Evolutionary conservation across 1,140 invertebrate species (phyloP), one percentile per base, ranked within the genome.

Genomic region (Whitmania pigra): DNA sequence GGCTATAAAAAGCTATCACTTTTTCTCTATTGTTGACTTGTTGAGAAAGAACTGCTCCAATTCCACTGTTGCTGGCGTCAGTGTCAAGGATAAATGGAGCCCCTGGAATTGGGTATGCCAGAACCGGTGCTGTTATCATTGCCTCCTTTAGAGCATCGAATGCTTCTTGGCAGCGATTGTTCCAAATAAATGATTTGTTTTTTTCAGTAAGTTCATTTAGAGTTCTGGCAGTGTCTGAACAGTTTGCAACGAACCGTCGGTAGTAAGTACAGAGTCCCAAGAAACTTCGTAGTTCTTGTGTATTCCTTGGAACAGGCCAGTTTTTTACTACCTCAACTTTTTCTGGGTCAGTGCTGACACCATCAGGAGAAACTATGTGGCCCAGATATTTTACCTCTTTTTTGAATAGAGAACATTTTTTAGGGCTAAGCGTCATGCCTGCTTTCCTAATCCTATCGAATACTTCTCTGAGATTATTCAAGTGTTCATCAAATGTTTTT

Each of bases 11-110:
- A 4, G 22, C n/a, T 20, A 69, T 36, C 6, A 69, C 68, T 18
- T 20, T n/a, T n/a, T 49, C 27, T 69, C 29, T 67, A 67, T 3
- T 25, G 36, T 67, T 53, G n/a, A n/a, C n/a, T n/a, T n/a, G n/a
- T 69, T 82, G 78, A 0, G 79, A 68, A 11, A 83, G 53, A 0
- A 82, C 76, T 9, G 78, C 79, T 15, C 79, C 80, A 53, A 78
- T 76, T 0, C 78, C 80, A 4, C 73, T 57, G 13, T 76, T 75
- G 18, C 73, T 75, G 0, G 79, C 80, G 72, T 82, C 81, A 0
- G 79, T 79, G n/a, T 78, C 75, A 17, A 82, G 29, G 43, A 74
- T 25, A 36, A 70, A 76, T 7, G 43, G 17, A 29, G 53, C 40
- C 11, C 29, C 55, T 1, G 71, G 49, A 67, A 74, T 67, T 17